These are phyloP conservation scores for Drepana arcuata DNA, from an alignment of 1,140 invertebrate species.

Conservation along the genomic window DNA sequence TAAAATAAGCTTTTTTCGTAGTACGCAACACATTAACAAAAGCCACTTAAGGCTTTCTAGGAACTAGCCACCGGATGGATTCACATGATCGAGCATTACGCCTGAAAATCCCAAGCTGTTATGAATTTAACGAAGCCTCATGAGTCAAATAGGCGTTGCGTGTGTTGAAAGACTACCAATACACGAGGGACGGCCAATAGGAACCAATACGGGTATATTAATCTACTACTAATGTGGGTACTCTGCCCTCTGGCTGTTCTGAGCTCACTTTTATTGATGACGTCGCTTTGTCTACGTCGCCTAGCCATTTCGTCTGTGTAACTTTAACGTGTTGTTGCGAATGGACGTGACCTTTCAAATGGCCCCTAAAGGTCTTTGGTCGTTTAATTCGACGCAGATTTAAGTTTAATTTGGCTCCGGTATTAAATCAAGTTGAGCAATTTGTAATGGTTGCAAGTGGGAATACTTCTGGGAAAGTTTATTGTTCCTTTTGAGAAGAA, in stretches of 20 bases:
- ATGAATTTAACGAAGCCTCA: conserved; percentile 17
- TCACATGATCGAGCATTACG: too few species aligned
- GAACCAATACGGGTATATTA: conserved; percentile 25
- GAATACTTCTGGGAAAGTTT: too few species aligned
- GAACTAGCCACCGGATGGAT: too few species aligned
- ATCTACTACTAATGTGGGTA: conserved; percentile 41
- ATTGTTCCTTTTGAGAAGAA: too few species aligned
- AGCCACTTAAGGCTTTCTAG: too few species aligned
- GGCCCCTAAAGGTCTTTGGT: conserved; percentile 14
- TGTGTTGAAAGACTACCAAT: conserved; percentile 40
- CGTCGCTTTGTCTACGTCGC: conserved; percentile 49
- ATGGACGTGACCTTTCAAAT: conserved; percentile 23
- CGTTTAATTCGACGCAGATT: conserved; percentile 33
- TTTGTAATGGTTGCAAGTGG: too few species aligned
- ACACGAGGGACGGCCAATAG: conserved; percentile 20
- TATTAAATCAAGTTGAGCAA: too few species aligned
- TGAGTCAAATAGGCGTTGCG: conserved; percentile 29
- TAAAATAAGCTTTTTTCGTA: too few species aligned
- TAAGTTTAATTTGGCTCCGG: conserved; percentile 4
- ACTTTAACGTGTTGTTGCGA: conserved; percentile 26
- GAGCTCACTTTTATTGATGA: conserved; percentile 49
- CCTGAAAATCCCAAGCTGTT: too few species aligned
- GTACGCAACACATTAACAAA: too few species aligned
- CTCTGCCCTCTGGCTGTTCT: conserved; percentile 25
- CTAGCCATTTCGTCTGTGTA: conserved; percentile 35